These are phyloP conservation scores for Colletes latitarsis DNA, from an alignment of 1,140 invertebrate species.

Conservation along the genomic window DNA sequence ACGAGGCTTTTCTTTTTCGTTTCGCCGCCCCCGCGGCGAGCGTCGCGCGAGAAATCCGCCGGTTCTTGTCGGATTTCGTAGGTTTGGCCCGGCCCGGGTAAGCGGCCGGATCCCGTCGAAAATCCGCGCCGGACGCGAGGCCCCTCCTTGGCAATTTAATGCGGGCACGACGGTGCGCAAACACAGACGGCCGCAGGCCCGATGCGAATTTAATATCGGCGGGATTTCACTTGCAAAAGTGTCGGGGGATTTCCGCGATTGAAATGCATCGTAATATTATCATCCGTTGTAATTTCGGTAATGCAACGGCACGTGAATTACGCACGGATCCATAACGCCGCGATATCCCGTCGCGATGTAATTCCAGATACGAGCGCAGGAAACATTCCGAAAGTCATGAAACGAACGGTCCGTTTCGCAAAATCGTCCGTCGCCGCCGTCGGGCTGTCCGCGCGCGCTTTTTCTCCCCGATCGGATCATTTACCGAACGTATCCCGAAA, in stretches of 20 bases:
- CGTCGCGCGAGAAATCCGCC: too few relatives aligned
- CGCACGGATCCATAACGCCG: slow-evolving; percentile 46
- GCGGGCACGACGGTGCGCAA: slow-evolving; percentile 35
- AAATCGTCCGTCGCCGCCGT: background rate
- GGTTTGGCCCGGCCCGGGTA: too few relatives aligned
- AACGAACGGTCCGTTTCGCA: background rate
- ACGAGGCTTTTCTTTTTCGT: too few relatives aligned
- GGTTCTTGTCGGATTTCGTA: too few relatives aligned
- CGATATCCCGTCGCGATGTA: slow-evolving; percentile 28
- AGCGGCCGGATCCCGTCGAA: too few relatives aligned
- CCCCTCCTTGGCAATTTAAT: slow-evolving; percentile 40
- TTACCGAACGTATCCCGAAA: too few relatives aligned
- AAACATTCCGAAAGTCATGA: slow-evolving; percentile 33
- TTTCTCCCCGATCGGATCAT: too few relatives aligned
- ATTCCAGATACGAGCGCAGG: slow-evolving; percentile 18
- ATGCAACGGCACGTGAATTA: slow-evolving; percentile 48
- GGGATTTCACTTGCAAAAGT: slow-evolving; percentile 47
- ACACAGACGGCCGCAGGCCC: slow-evolving; percentile 33
- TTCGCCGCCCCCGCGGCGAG: too few relatives aligned
- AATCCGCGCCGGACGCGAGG: background rate
- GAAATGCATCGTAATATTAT: slow-evolving; percentile 60
- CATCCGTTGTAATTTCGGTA: slow-evolving; percentile 59
- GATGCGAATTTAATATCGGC: slow-evolving; percentile 50
- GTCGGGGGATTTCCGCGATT: slow-evolving; percentile 54
- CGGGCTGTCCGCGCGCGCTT: too few relatives aligned